phyloP scores from a whole-genome alignment of 1,140 invertebrate species.

The Arion vulgaris region DNA sequence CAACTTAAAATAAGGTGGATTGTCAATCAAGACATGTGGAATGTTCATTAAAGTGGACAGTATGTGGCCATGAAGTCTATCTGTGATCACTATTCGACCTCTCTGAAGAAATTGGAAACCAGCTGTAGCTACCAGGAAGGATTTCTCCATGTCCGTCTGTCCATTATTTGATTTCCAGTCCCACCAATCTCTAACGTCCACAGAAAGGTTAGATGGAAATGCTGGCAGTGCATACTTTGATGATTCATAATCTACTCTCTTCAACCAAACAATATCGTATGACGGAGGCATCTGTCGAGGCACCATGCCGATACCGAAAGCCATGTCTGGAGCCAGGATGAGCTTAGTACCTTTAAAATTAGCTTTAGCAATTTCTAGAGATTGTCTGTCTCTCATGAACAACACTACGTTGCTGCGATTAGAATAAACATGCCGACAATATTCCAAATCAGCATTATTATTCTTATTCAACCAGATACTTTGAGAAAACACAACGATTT shows the following conservation, averaged over 20 bases:
- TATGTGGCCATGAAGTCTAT: slow-evolving; percentile 51
- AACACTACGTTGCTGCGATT: slow-evolving; percentile 40
- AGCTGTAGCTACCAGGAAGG: slow-evolving; percentile 4
- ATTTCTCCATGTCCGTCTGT: background rate
- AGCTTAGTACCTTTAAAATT: slow-evolving; percentile 29
- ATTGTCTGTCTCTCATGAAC: slow-evolving; percentile 45
- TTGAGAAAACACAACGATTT: slow-evolving; percentile 42
- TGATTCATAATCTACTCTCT: slow-evolving; percentile 35
- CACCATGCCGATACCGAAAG: slow-evolving; percentile 27
- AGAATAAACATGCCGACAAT: slow-evolving; percentile 26
- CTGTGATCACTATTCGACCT: slow-evolving; percentile 46
- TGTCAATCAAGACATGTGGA: slow-evolving; percentile 49
- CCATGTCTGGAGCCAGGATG: slow-evolving; percentile 43
- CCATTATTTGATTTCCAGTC: slow-evolving; percentile 5
- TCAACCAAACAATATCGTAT: slow-evolving; percentile 41
- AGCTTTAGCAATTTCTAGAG: slow-evolving; percentile 31
- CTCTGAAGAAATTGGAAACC: slow-evolving; percentile 40
- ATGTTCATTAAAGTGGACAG: slow-evolving; percentile 45
- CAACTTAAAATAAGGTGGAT: slow-evolving; percentile 39
- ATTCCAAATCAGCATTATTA: background rate
- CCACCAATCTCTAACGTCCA: slow-evolving; percentile 18
- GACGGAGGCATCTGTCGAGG: slow-evolving; percentile 26
- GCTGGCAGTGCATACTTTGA: background rate
- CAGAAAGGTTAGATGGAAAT: slow-evolving; percentile 10
- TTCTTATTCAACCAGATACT: slow-evolving; percentile 35